Evolutionary conservation across 2,888 invertebrate genomes (phyloP), one percentile per base, ranked within the genome.

Genomic region (Coronaproctus castanopsis): DNA sequence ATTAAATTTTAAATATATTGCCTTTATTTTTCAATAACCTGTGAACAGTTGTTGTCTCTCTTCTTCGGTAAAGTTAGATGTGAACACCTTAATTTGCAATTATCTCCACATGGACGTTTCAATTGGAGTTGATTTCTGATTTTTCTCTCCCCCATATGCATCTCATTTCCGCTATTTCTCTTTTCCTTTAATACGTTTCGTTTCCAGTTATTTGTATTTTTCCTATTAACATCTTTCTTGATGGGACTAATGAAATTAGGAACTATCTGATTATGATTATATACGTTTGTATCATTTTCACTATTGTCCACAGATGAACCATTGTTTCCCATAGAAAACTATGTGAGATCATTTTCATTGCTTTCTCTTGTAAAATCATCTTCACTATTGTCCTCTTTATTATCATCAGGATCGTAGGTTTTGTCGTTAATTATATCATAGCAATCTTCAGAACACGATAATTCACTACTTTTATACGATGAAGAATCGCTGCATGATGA

Each of bases 51-150:
- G 21, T 51, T 52, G 54, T 21, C 58, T 57, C 48, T 62, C 22
- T 58, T 62, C 61, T 23, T 62, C 58, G 18, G 22, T 58, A 52
- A 62, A 53, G 50, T 61, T 62, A 49, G 61, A 57, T 54, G n/a
- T n/a, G 55, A 53, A 52, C 62, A 62, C 21, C 61, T 57, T 1
- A 58, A 56, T 49, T 55, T 61, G 57, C 61, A 62, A 14, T 52
- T 57, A 21, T 54, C 57, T 58, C 54, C 58, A 55, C 62, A 62
- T 52, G 58, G 60, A 24, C 58, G 55, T 60, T 57, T 57, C 52
- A 60, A 49, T 22, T 57, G 50, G 23, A 21, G 55, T 51, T 52
- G 55, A 57, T 58, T 59, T 57, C 60, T 57, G 24, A 57, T 23
- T 1, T 52, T 57, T 52, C 51, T 57, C 20, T 51, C 51, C 2